Conservation (phyloP, 2,888 invertebrate genomes). For the Linnaemya vulpina region DNA sequence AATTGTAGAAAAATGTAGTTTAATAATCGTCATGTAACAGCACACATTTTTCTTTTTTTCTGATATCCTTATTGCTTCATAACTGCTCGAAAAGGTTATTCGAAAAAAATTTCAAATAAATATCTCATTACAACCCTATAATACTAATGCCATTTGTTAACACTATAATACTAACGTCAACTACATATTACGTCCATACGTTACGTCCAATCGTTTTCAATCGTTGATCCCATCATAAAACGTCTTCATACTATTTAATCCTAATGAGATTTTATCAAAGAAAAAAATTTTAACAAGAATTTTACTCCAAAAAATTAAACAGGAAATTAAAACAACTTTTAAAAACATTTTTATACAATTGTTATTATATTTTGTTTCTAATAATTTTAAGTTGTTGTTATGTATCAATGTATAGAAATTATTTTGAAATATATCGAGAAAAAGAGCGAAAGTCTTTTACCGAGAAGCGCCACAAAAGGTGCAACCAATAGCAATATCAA, state of each 20-base stretch:
- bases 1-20: too few relatives aligned
- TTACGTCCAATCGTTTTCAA: too few relatives aligned
- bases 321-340: conserved; percentile 55
- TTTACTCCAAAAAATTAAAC: conserved; percentile 32
- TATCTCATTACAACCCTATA: too few relatives aligned
- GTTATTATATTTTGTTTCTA: conserved; percentile 57
- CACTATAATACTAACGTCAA: too few relatives aligned
- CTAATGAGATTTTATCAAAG: conserved; percentile 46
- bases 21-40: too few relatives aligned
- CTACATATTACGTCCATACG: too few relatives aligned
- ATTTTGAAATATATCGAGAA: conserved; percentile 1
- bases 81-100: too few relatives aligned
- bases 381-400: conserved; percentile 70
- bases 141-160: too few relatives aligned
- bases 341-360: conserved; percentile 46
- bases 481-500: conserved; percentile 68
- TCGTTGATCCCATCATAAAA: conserved; percentile 50
- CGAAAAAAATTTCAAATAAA: too few relatives aligned
- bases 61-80: too few relatives aligned
- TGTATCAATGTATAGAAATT: conserved; percentile 56
- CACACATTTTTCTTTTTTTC: too few relatives aligned
- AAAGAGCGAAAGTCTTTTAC: conserved; percentile 1
- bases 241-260: conserved; percentile 30
- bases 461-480: conserved; percentile 16
- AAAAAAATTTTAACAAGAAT: conserved; percentile 18